Percentiles rank a stretch among this genome's conserved stretches.
phyloP scores from a whole-genome alignment of 2,113 vertebrate genomes.

The Vicugna pacos region DNA sequence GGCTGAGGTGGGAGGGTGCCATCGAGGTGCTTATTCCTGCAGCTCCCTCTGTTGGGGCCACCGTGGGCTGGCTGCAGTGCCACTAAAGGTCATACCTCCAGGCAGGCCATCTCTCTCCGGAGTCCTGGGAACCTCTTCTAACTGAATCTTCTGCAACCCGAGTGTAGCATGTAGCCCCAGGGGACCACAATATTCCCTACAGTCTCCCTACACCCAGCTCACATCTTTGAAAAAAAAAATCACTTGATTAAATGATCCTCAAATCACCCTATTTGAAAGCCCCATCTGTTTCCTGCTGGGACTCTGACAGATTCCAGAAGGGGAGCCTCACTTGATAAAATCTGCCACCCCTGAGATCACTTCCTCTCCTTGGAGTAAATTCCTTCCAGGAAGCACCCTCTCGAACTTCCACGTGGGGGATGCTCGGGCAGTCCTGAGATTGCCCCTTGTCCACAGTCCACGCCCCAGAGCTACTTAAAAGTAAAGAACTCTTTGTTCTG shows the following conservation, averaged over 20 bases:
- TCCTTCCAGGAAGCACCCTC: background rate
- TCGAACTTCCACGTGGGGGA: background rate
- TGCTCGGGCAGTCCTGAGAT: background rate
- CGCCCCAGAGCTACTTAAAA: constrained; percentile 44
- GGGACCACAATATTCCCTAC: accelerated
- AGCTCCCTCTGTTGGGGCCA: background rate
- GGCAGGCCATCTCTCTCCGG: background rate
- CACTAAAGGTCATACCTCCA: background rate
- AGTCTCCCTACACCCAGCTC: background rate
- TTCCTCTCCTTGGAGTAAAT: background rate
- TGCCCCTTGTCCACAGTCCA: background rate
- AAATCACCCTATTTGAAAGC: background rate
- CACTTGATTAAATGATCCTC: background rate
- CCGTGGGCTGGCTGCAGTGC: no score
- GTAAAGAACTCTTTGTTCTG: constrained; percentile 42
- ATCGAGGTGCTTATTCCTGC: no score
- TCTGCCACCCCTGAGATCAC: background rate
- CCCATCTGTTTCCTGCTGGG: background rate
- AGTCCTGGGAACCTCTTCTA: background rate
- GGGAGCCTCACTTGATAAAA: background rate
- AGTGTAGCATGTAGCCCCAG: background rate
- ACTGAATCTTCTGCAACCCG: background rate
- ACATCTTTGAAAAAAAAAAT: background rate
- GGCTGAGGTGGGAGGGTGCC: background rate
- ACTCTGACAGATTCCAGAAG: background rate